phyloP scores from a whole-genome alignment of 2,113 vertebrate species.

The Petrocephalus zakoni region DNA sequence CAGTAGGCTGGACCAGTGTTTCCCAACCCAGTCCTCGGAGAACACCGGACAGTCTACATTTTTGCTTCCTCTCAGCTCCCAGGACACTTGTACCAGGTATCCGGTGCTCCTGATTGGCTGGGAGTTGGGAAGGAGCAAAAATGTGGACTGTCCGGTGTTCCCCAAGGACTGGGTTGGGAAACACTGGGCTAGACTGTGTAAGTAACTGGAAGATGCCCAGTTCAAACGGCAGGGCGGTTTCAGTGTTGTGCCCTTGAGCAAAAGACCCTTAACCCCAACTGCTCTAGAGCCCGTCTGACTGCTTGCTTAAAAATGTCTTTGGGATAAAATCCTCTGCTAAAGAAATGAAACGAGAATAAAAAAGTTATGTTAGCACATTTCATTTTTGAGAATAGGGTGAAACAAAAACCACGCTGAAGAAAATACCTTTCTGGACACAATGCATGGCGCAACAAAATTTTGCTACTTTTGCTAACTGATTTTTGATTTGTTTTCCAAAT shows the following conservation, averaged over 20 bases:
- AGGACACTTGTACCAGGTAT: no score
- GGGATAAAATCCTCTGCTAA: not conserved
- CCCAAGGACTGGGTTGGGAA: no score
- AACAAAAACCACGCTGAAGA: not conserved
- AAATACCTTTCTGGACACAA: not conserved
- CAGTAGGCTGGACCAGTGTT: not conserved
- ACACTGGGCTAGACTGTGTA: no score
- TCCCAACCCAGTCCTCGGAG: no score
- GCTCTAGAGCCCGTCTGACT: not conserved
- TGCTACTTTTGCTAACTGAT: not conserved
- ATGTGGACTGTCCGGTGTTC: no score
- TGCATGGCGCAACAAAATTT: not conserved
- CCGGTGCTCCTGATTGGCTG: no score
- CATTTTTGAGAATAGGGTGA: not conserved
- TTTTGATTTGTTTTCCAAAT: not conserved
- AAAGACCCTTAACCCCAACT: not conserved
- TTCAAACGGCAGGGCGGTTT: not conserved
- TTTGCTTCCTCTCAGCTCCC: no score
- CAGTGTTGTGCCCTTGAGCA: not conserved
- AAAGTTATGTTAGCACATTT: not conserved
- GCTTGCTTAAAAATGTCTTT: not conserved
- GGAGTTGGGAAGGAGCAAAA: no score
- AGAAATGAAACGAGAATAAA: not conserved
- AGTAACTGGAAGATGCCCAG: not conserved
- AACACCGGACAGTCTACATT: no score